Conservation (phyloP, 2,113 vertebrate genomes). For the Poeciliopsis occidentalis region DNA sequence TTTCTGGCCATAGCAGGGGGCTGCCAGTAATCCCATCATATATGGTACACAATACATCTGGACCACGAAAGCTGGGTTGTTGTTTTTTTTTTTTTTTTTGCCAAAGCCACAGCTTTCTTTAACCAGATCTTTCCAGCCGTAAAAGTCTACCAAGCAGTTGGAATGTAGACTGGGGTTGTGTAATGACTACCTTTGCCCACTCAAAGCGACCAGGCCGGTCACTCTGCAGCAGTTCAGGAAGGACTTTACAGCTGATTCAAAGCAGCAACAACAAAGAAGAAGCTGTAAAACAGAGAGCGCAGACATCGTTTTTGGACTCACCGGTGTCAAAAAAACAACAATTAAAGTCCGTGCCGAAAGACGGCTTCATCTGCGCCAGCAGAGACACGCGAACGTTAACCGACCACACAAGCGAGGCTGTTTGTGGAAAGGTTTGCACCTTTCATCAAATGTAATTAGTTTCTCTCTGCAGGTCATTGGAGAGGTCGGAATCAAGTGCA, state of each 20-base stretch:
- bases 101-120: neutral
- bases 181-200: constrained; percentile 30
- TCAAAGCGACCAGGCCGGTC: constrained; percentile 3
- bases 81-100: neutral
- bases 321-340: constrained; percentile 20
- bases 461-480: constrained; percentile 38
- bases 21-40: neutral
- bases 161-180: constrained; percentile 8
- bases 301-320: constrained; percentile 31
- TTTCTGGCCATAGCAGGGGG: neutral
- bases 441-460: constrained; percentile 52
- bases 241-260: neutral
- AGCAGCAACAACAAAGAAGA: neutral
- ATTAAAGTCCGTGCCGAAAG: constrained; percentile 10
- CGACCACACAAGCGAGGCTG: constrained; percentile 36
- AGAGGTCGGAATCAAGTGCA: constrained; percentile 52
- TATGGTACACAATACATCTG: neutral
- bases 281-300: constrained; percentile 10
- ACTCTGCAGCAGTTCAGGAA: constrained; percentile 15
- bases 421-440: constrained; percentile 54
- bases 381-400: constrained; percentile 28
- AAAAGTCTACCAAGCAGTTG: neutral
- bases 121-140: neutral
- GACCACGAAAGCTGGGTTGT: neutral
- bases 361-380: constrained; percentile 9